phyloP scores from a whole-genome alignment of 2,797 vertebrate genomes.

The Gymnoscopelus microlampas region DNA sequence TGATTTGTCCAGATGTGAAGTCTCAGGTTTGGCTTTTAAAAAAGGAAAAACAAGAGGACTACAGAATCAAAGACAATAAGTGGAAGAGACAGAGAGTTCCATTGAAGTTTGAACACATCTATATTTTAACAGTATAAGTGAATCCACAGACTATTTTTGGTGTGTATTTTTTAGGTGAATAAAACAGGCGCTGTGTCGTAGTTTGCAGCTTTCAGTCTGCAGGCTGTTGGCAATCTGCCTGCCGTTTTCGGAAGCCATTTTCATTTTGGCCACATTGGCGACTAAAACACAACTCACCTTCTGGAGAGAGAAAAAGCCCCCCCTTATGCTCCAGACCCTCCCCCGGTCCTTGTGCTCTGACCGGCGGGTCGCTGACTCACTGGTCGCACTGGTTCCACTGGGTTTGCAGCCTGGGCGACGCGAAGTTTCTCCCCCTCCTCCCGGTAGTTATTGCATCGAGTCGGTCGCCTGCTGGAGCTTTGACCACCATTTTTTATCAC shows the following conservation, averaged over 20 bases:
- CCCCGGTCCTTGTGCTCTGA: constrained; percentile 31
- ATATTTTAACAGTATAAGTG: background rate
- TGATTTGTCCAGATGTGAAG: no score
- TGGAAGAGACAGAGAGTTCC: constrained; percentile 38
- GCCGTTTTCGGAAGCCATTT: constrained; percentile 86
- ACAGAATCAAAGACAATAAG: background rate
- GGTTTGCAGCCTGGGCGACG: constrained; percentile 66
- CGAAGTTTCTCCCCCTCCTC: constrained; percentile 61
- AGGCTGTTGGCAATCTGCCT: constrained; percentile 74
- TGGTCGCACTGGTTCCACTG: constrained; percentile 41
- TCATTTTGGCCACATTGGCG: constrained; percentile 88
- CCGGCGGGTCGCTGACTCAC: constrained; percentile 20
- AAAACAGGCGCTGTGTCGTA: background rate
- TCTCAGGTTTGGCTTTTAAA: no score
- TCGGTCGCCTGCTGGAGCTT: constrained; percentile 87
- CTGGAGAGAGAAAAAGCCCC: constrained; percentile 36
- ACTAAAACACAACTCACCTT: constrained; percentile 87
- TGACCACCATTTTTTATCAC: constrained; percentile 96
- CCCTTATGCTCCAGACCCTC: constrained; percentile 14
- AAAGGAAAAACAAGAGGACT: no score
- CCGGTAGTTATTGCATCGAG: constrained; percentile 75
- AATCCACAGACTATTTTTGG: no score
- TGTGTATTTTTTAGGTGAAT: no score
- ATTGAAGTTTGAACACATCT: constrained; percentile 12
- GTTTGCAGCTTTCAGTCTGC: constrained; percentile 37